phyloP scores from a whole-genome alignment of 2,888 invertebrate species.

The Allygus modestus region DNA sequence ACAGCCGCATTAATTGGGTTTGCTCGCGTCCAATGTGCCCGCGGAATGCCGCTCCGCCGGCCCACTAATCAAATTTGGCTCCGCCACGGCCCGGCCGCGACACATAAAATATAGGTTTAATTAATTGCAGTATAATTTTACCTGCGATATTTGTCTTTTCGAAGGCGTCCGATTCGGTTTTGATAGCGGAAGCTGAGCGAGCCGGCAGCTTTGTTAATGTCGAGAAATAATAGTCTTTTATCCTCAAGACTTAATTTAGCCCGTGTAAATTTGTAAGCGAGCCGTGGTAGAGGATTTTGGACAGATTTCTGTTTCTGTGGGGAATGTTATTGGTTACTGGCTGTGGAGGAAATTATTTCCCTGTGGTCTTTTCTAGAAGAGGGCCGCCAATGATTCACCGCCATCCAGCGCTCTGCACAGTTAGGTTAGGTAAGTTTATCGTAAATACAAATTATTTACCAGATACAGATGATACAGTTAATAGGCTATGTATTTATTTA shows the following conservation, averaged over 20 bases:
- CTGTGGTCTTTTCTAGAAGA: too few relatives aligned
- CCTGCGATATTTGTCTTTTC: constrained; percentile 16
- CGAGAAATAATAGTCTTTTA: constrained; percentile 8
- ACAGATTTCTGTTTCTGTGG: too few relatives aligned
- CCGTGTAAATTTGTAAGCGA: not conserved
- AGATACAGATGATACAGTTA: too few relatives aligned
- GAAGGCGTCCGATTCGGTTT: constrained; percentile 3
- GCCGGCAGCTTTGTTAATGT: not conserved
- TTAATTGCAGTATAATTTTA: constrained; percentile 39
- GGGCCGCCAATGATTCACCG: too few relatives aligned
- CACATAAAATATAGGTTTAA: constrained; percentile 42
- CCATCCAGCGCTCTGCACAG: too few relatives aligned
- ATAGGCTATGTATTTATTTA: too few relatives aligned
- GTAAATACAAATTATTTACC: too few relatives aligned
- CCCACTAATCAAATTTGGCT: constrained; percentile 40
- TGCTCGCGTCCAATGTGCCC: not conserved
- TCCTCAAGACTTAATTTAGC: constrained; percentile 20
- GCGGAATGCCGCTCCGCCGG: constrained; percentile 6
- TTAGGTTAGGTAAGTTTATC: too few relatives aligned
- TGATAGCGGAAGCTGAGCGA: not conserved
- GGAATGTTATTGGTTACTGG: too few relatives aligned
- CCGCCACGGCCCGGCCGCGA: constrained; percentile 3
- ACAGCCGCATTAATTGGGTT: constrained; percentile 17
- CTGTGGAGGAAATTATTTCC: too few relatives aligned
- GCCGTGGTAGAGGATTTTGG: too few relatives aligned